Conservation (phyloP, 2,113 vertebrate genomes). For the Eurypyga helias region DNA sequence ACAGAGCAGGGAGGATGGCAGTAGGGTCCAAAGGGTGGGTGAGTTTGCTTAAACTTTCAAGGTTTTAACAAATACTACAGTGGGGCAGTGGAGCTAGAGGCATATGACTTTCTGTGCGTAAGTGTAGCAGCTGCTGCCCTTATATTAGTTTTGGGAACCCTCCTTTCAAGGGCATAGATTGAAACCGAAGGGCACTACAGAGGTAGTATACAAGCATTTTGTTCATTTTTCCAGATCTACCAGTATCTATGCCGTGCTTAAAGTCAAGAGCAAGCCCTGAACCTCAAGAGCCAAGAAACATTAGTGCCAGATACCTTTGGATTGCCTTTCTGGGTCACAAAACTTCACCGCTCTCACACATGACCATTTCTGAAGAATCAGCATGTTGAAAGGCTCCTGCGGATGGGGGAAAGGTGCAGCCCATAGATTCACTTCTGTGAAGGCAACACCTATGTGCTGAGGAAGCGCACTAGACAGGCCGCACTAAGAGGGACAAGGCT, state of each 20-base stretch:
- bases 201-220: not conserved
- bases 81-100: not conserved
- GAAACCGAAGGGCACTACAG: not conserved
- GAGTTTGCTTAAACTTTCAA: not conserved
- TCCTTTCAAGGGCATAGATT: not conserved
- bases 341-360: not conserved
- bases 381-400: not conserved
- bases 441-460: accelerated
- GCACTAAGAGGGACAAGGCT: not conserved
- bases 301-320: not conserved
- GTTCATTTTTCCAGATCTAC: not conserved
- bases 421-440: not conserved
- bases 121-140: not conserved
- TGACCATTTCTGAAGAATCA: not conserved
- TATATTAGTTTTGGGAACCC: not conserved
- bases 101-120: not conserved
- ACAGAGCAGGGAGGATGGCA: not conserved
- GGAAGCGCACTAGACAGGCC: accelerated
- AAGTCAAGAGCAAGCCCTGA: not conserved
- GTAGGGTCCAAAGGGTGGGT: not conserved
- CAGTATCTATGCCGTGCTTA: not conserved
- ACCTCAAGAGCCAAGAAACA: accelerated
- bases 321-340: not conserved
- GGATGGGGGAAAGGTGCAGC: not conserved
- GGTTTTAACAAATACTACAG: not conserved